These are phyloP conservation scores for Cephus pulcher DNA, from an alignment of 2,888 invertebrate genomes.

Conservation along the genomic window DNA sequence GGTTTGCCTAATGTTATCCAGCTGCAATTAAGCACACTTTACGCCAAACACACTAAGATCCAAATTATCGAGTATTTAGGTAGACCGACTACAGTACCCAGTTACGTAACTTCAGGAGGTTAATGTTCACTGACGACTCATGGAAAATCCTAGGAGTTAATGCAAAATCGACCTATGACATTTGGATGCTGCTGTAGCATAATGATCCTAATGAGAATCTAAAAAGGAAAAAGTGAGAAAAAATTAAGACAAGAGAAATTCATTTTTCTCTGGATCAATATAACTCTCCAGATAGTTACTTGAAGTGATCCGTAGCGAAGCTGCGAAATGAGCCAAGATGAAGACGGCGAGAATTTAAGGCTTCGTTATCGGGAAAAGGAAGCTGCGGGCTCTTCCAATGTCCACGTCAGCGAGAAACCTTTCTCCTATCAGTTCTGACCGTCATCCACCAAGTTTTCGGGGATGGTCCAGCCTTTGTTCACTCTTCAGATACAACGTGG, in stretches of 20 bases:
- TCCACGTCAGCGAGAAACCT: constrained; percentile 45
- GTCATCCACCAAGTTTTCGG: not conserved
- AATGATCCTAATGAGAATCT: not conserved
- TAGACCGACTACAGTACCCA: not conserved
- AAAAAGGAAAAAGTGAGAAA: not conserved
- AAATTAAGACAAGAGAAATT: not conserved
- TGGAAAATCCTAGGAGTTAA: not conserved
- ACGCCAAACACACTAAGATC: not conserved
- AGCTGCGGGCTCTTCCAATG: constrained; percentile 35
- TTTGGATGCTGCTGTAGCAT: not conserved
- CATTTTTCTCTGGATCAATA: not conserved
- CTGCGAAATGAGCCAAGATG: not conserved
- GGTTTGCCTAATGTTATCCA: not conserved
- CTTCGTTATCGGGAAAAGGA: constrained; percentile 45
- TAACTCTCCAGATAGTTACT: not conserved
- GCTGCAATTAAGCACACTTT: not conserved
- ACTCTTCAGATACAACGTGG: not conserved
- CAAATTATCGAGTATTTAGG: not conserved
- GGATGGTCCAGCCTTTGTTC: not conserved
- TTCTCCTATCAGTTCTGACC: not conserved
- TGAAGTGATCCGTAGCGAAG: not conserved
- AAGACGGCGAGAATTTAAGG: constrained; percentile 41
- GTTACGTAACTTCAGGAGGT: not conserved
- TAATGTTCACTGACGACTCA: not conserved
- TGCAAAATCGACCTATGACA: not conserved